phyloP scores from a whole-genome alignment of 92 coral and sea anemone genomes.

The Zoanthus gigantus region DNA sequence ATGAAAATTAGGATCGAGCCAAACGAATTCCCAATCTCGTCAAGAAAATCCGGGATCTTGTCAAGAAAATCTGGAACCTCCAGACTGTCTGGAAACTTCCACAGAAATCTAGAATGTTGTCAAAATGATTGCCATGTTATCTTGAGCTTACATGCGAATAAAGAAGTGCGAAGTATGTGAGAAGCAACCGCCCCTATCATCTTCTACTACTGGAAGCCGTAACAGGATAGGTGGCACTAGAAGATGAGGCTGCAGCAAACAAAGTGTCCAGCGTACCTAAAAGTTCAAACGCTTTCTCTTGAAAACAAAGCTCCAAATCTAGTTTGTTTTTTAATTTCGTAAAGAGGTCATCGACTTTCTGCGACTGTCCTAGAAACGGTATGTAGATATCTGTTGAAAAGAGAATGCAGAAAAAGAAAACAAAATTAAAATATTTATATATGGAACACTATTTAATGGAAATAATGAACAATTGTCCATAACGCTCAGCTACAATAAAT shows the following conservation, averaged over 20 bases:
- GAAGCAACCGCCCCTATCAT: not conserved
- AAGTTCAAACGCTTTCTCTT: slow-evolving; percentile 84
- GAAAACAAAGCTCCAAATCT: slow-evolving; percentile 69
- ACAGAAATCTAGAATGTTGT: too few relatives aligned
- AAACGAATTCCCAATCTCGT: too few relatives aligned
- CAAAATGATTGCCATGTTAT: too few relatives aligned
- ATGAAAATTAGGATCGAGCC: too few relatives aligned
- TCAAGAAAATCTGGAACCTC: not conserved
- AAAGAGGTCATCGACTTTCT: slow-evolving; percentile 80
- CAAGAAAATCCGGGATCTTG: too few relatives aligned
- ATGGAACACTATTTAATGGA: too few relatives aligned
- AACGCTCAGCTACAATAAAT: too few relatives aligned
- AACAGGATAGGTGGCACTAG: not conserved
- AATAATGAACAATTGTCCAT: too few relatives aligned
- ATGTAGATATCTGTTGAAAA: slow-evolving; percentile 78
- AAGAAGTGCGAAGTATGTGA: not conserved
- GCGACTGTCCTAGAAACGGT: slow-evolving; percentile 93
- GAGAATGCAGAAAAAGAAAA: not conserved
- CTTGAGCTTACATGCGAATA: not conserved
- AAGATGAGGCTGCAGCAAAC: slow-evolving; percentile 75
- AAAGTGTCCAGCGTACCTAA: slow-evolving; percentile 92
- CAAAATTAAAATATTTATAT: too few relatives aligned
- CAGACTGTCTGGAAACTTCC: not conserved
- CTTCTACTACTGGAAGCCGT: not conserved
- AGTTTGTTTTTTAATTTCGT: slow-evolving; percentile 67